Base-by-base conservation (phyloP, 2,797 vertebrate genomes). In the Chaetophractus vellerosus region DNA sequence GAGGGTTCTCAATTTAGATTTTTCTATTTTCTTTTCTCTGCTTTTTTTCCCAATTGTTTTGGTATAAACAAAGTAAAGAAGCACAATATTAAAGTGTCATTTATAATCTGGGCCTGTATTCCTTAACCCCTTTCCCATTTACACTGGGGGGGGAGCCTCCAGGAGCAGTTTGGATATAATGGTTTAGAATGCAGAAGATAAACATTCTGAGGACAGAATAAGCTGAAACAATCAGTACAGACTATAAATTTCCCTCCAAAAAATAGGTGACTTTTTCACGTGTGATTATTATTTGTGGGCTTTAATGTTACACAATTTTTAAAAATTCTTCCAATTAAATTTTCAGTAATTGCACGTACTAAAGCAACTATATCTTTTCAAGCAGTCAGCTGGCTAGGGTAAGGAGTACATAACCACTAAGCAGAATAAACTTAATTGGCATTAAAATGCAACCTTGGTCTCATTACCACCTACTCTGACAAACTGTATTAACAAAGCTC, bases 241-340 rank as follows among this genome's bases (percentile, higher is more conserved):
- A 89, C 76, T 88, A 80, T 85, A 36, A 76, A 71, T 81, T 64
- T 66, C 12, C 33, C 26, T 5, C 0, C 0, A 16, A 72, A 68
- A 93, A 26, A 84, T 11, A 93, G 31, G 61, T 41, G 85, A 85
- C n/a, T 83, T 52, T 93, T 95, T 80, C 55, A 93, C 41, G 11
- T 82, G 28, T 75, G 59, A 80, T 48, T 81, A 91, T 59, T 72
- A 91, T 80, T 81, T 93, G 59, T 87, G 52, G 50, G 7, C 63
- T 95, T 93, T 64, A 69, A 93, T 68, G 26, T 55, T 88, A 24
- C 52, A 80, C 59, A 93, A 94, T 48, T 79, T 87, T 74, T 86
- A 0, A 92, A 1, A 95, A 82, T 83, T 75, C 61, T 92, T 61
- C 86, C 59, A 45, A 55, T 71, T 91, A 78, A 78, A 24, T 64